These are phyloP conservation scores for Andrena trimmerana DNA, from an alignment of 2,888 invertebrate genomes.

Conservation along the genomic window DNA sequence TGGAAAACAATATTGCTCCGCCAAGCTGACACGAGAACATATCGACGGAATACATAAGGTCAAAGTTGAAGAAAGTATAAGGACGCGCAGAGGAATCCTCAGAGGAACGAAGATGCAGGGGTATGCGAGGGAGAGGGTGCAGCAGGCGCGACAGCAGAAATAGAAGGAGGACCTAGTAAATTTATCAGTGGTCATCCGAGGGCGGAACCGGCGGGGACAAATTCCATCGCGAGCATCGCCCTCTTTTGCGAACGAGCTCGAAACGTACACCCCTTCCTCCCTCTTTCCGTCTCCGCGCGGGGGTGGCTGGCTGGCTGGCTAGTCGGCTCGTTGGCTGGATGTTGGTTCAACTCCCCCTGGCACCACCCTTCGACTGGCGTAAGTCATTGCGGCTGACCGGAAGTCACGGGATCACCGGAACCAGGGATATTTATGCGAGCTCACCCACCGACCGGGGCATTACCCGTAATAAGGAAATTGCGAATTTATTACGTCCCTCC, in stretches of 20 bases:
- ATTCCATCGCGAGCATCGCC: constrained; percentile 83
- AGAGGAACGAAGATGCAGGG: neutral
- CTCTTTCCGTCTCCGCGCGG: constrained; percentile 34
- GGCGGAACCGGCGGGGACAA: constrained; percentile 84
- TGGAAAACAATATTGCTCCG: too few species aligned
- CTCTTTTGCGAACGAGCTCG: constrained; percentile 73
- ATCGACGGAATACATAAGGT: neutral
- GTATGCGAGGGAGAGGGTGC: constrained; percentile 7
- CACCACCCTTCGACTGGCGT: constrained; percentile 76
- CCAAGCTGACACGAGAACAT: too few species aligned
- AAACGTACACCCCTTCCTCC: constrained; percentile 52
- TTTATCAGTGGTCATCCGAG: constrained; percentile 84
- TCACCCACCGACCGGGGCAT: constrained; percentile 83
- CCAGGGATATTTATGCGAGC: constrained; percentile 84
- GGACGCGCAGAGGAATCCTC: neutral
- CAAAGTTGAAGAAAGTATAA: neutral
- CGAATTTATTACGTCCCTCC: constrained; percentile 83
- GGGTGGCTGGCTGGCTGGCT: constrained; percentile 50
- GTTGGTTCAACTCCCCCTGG: constrained; percentile 32
- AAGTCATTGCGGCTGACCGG: constrained; percentile 85
- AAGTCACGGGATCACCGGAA: constrained; percentile 85
- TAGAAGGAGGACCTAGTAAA: constrained; percentile 81
- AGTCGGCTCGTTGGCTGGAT: constrained; percentile 56
- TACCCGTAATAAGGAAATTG: constrained; percentile 86
- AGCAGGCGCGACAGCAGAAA: constrained; percentile 47